Evolutionary conservation across 2,888 invertebrate species (phyloP), one percentile per base, ranked within the genome.

Genomic region (Yponomeuta malinellus): DNA sequence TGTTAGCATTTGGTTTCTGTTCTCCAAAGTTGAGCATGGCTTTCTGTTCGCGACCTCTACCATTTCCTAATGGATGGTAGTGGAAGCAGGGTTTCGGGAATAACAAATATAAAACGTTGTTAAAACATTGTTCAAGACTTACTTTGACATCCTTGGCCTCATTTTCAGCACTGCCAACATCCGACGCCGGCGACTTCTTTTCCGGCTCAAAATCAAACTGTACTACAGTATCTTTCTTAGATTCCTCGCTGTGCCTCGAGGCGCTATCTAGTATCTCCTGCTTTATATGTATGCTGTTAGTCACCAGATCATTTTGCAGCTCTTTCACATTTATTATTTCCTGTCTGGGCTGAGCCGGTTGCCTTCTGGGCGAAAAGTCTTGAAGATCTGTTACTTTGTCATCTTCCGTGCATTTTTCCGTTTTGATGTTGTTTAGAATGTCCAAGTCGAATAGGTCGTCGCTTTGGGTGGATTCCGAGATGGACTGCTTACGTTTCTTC

Each of bases 251-350:
- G 67, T 68, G 68, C 63, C 33, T 69, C 4, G 63, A 43, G n/a
- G 10, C 59, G 29, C 71, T 64, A 2, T 82, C 84, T 52, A 79
- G 78, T 23, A 79, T 75, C 74, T 90, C 90, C 48, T 87, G 79
- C 72, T 90, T 91, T 3, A 90, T 85, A 68, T 85, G 85, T 69
- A 89, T 82, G 72, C 84, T 89, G 33, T 80, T 85, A 1, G 85
- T 87, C 0, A 90, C 90, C 63, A 92, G 90, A 73, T 92, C 90
- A 69, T 84, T 90, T 70, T 93, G 92, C 33, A 92, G 70, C 72
- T 92, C 89, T 75, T 89, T 92, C 0, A 92, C 92, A 63, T 90
- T 87, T 2, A 93, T 92, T 1, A 92, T 92, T 74, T 92, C 89
- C 33, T 73, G 73, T 59, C 71, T 71, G 2, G 65, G 69, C n/a